Evolutionary conservation across 2,113 vertebrate genomes (phyloP).

Genomic region (Melanotaenia duboulayi): DNA sequence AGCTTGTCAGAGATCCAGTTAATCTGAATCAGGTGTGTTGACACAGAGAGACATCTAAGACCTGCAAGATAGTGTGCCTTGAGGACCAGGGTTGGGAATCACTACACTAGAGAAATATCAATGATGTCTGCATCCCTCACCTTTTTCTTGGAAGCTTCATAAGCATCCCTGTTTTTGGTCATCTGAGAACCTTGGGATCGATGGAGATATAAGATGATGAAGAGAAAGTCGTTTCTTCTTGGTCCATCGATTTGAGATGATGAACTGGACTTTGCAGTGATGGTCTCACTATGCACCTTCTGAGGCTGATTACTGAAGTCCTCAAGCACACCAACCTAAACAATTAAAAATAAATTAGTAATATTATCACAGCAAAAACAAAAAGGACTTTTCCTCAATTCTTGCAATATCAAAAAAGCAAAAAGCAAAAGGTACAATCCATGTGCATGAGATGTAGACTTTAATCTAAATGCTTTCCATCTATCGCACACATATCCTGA

Average conservation of each 20-base stretch:
- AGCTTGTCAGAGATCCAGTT: no score
- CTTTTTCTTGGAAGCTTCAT: slow-evolving; percentile 85
- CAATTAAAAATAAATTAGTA: not conserved
- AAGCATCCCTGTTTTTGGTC: slow-evolving; percentile 76
- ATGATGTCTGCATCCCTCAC: slow-evolving; percentile 62
- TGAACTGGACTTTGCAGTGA: not conserved
- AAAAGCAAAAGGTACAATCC: no score
- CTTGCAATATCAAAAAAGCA: not conserved
- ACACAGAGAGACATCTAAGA: no score
- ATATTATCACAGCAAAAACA: not conserved
- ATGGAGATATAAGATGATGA: slow-evolving; percentile 71
- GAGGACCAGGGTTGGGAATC: no score
- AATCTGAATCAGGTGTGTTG: no score
- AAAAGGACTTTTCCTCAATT: no score
- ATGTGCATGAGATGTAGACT: no score
- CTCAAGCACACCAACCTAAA: slow-evolving; percentile 83
- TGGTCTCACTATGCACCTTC: slow-evolving; percentile 11
- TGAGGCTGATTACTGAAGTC: slow-evolving; percentile 66
- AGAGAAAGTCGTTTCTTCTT: accelerated
- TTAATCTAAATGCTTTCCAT: no score
- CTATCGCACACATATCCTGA: no score
- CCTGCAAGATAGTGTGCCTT: no score
- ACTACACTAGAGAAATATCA: not conserved
- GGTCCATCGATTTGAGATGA: accelerated
- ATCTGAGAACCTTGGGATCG: accelerated